These are phyloP conservation scores for Enteromius unitaeniatus DNA, from an alignment of 2,797 vertebrate species.

Conservation along the genomic window DNA sequence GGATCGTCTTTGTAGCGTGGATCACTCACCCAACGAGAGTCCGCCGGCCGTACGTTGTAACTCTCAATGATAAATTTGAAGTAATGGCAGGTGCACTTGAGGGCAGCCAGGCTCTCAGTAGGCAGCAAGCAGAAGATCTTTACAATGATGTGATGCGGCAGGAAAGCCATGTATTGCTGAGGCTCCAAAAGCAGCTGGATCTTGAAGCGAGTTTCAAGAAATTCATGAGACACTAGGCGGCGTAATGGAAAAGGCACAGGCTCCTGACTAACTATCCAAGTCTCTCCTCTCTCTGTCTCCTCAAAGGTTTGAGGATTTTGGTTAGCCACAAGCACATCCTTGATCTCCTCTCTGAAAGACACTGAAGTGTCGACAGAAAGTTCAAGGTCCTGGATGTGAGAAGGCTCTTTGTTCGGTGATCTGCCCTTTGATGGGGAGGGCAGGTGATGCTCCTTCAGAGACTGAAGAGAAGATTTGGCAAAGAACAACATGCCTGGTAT, in stretches of 20 bases:
- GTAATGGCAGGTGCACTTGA: constrained; percentile 93
- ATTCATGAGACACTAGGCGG: constrained; percentile 84
- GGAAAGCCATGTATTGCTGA: constrained; percentile 86
- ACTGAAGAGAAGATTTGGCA: constrained; percentile 42
- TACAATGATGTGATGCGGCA: constrained; percentile 93
- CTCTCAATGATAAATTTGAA: constrained; percentile 91
- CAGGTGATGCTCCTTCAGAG: constrained; percentile 37
- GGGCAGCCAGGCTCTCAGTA: constrained; percentile 88
- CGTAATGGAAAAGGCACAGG: constrained; percentile 76
- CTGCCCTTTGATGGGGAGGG: constrained; percentile 26
- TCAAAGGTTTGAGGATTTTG: constrained; percentile 11
- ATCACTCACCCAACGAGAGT: constrained; percentile 94
- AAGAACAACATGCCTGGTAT: constrained; percentile 90
- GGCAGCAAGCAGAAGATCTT: constrained; percentile 89
- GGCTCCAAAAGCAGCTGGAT: constrained; percentile 94
- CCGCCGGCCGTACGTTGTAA: constrained; percentile 90
- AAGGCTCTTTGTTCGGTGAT: constrained; percentile 20
- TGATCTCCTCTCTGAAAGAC: constrained; percentile 11
- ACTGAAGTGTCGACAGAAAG: constrained; percentile 10
- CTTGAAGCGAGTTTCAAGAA: constrained; percentile 88
- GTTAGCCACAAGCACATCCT: not conserved
- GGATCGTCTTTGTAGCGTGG: constrained; percentile 95
- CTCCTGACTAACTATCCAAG: constrained; percentile 50
- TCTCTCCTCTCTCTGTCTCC: constrained; percentile 15
- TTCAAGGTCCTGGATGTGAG: constrained; percentile 25